A percentile compares a stretch with the other conserved stretches of the same genome.
phyloP scores from a whole-genome alignment of 1,140 invertebrate species.

The Trichonephila clavata region DNA sequence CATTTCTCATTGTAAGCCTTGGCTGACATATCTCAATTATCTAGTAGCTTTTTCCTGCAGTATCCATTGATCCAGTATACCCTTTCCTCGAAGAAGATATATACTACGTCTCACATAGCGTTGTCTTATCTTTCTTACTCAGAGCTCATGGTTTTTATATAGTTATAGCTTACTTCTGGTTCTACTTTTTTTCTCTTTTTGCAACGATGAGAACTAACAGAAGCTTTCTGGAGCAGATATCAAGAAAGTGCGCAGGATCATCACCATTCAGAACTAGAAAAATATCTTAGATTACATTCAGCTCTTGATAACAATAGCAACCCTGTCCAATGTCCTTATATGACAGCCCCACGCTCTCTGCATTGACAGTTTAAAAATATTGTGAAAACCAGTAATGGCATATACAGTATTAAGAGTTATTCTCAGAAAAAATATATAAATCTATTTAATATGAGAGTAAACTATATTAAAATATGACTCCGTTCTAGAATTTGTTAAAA shows the following conservation, averaged over 20 bases:
- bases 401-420: no score
- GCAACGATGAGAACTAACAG: conserved; percentile 10
- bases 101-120: conserved; percentile 1
- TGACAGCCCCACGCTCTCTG: neutral
- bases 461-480: no score
- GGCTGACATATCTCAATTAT: conserved; percentile 74
- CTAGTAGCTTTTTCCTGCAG: conserved; percentile 32
- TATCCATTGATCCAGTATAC: conserved; percentile 64
- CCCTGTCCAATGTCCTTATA: neutral
- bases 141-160: conserved; percentile 65
- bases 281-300: neutral
- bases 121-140: conserved; percentile 71
- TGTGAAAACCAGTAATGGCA: no score
- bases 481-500: no score
- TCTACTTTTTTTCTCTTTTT: neutral
- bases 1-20: conserved; percentile 71
- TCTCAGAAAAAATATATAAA: no score
- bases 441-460: no score
- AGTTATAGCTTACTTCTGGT: conserved; percentile 35
- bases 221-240: neutral
- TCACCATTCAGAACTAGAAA: neutral
- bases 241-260: neutral
- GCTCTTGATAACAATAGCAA: neutral
- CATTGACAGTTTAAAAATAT: neutral
- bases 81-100: conserved; percentile 63